Evolutionary conservation across 2,888 invertebrate genomes (phyloP), one percentile per base, ranked within the genome.

Genomic region (Synanthedon tipuliformis): DNA sequence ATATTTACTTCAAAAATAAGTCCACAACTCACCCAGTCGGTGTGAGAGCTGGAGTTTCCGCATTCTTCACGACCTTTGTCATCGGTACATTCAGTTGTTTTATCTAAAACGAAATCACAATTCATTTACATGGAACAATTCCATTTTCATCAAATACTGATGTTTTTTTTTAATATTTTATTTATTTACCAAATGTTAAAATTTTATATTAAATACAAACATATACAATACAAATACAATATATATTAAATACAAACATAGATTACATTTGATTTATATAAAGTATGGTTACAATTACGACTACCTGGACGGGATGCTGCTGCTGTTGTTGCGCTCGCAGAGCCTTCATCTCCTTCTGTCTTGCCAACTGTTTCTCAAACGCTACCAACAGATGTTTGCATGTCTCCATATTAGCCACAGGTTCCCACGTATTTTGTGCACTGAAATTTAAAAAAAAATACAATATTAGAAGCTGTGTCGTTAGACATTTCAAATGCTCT

Each of bases 381-480:
- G 93, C 93, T 57, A 94, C 94, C 52, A 95, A 77, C 54, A 95
- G 81, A 65, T 91, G 90, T 68, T 93, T 93, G 67, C 95, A 95
- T 1, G 92, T 91, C 56, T 92, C 91, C 69, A 95, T 89, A 70
- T 94, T 92, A 53, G 92, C 90, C 27, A 92, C 89, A 0, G 94
- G 93, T 73, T 95, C 95, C 95, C 95, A 95, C 4, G 95, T 94
- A 71, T 94, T 95, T 62, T 93, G 91, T 56, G 94, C 92, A 68
- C 93, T 93, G 59, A 3, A 27, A 8, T 34, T 34, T 10, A 34
- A 34, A 34, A 34, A 34, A 34, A 1, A 34, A 8, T 8, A 34
- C 8, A 8, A 34, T 34, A 34, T 34, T 34, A 34, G 10, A 34
- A 34, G 34, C 10, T 10, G 34, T 34, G 23, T 23, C 23, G 23